A percentile compares a stretch with the other conserved stretches of the same genome.
Conservation (phyloP, 2,113 vertebrate genomes). For the Marmota monax region DNA sequence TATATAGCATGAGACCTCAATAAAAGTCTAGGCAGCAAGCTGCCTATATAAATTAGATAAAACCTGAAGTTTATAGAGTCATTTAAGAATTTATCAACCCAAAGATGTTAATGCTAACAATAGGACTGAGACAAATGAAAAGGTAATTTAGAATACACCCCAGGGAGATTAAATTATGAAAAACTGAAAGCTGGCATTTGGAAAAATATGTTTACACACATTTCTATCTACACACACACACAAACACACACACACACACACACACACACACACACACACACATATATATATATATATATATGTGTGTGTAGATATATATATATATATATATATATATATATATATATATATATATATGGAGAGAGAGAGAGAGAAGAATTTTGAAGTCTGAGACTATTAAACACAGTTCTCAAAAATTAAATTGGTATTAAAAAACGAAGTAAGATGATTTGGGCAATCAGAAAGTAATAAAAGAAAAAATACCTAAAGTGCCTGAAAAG, state of each 20-base stretch:
- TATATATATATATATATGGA: too few relatives aligned
- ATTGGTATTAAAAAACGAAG: neutral
- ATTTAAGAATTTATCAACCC: slow-evolving; percentile 34
- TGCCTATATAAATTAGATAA: slow-evolving; percentile 15
- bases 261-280: neutral
- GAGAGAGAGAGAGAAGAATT: neutral
- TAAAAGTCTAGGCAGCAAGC: neutral
- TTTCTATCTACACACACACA: neutral
- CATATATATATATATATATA: too few relatives aligned
- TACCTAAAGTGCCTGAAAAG: neutral
- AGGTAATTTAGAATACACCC: neutral
- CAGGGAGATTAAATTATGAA: slow-evolving; percentile 6
- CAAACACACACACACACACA: rapidly evolving
- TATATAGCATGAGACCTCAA: neutral
- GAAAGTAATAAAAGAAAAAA: slow-evolving; percentile 14
- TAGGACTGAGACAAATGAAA: neutral
- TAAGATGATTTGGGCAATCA: neutral
- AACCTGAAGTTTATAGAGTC: neutral
- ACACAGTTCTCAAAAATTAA: slow-evolving; percentile 38
- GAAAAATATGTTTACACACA: neutral
- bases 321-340: too few relatives aligned
- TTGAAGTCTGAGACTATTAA: slow-evolving; percentile 2
- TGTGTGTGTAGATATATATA: too few relatives aligned
- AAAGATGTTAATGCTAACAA: slow-evolving; percentile 32
- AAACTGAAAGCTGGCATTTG: slow-evolving; percentile 43